Conservation (phyloP, 2,797 vertebrate genomes). For the Pitangus sulphuratus region DNA sequence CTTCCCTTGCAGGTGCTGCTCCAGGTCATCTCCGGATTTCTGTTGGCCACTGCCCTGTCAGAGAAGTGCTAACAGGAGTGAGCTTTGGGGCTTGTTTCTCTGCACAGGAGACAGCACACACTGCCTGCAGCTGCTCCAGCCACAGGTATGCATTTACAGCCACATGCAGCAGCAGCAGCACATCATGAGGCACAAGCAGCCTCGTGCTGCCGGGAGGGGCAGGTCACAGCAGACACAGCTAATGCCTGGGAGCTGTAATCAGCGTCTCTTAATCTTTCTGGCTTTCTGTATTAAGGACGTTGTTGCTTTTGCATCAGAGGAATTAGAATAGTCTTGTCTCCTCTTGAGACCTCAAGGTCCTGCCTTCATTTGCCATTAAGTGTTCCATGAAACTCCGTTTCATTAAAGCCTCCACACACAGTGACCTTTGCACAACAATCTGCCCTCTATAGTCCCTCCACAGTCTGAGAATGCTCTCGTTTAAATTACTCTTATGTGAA, state of each 20-base stretch:
- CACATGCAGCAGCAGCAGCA: not conserved
- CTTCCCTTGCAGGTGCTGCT: not conserved
- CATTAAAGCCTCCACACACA: not conserved
- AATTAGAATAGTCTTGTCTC: not conserved
- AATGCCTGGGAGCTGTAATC: not conserved
- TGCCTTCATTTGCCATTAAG: not conserved
- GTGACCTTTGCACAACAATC: not conserved
- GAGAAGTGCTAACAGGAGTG: not conserved
- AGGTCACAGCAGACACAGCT: not conserved
- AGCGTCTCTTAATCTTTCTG: not conserved
- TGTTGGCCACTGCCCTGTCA: not conserved
- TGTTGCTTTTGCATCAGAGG: not conserved
- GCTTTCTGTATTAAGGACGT: not conserved
- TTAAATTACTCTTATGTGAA: conserved; percentile 4
- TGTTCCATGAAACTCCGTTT: not conserved
- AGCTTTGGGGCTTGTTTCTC: not conserved
- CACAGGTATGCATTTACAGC: not conserved
- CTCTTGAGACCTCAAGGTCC: not conserved
- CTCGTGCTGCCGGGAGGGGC: not conserved
- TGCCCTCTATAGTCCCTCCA: not conserved
- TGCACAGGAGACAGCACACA: not conserved
- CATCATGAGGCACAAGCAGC: not conserved
- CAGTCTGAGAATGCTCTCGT: not conserved
- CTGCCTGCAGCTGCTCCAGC: not conserved
- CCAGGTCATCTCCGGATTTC: not conserved